Percentiles rank a stretch among this genome's conserved stretches.
phyloP scores from a whole-genome alignment of 2,113 vertebrate species.

The Tiliqua scincoides region DNA sequence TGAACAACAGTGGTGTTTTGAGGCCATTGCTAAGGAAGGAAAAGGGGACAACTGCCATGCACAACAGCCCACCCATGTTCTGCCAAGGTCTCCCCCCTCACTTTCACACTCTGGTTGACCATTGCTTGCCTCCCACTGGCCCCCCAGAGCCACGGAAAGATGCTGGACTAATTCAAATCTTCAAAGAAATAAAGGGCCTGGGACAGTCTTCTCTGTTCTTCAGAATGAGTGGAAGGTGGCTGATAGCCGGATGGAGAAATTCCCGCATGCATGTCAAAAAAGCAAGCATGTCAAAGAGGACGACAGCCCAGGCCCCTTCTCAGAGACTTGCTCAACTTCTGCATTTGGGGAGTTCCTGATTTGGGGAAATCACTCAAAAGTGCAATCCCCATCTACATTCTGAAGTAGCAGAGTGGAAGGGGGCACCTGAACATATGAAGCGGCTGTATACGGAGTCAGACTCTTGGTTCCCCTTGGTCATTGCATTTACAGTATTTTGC shows the following conservation, averaged over 20 bases:
- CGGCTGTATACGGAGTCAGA: too few relatives aligned
- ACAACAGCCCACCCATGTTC: background rate
- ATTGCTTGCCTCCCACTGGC: background rate
- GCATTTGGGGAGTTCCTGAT: background rate
- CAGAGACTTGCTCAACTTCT: background rate
- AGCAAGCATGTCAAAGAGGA: background rate
- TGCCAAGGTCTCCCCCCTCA: background rate
- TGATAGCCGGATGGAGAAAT: background rate
- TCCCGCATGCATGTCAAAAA: background rate
- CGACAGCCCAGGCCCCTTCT: background rate
- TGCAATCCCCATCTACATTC: background rate
- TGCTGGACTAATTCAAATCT: background rate
- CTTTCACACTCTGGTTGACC: background rate
- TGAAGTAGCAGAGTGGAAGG: too few relatives aligned
- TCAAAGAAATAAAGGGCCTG: background rate
- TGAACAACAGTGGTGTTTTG: background rate
- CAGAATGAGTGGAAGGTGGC: background rate
- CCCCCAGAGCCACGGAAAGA: background rate
- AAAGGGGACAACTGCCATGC: background rate
- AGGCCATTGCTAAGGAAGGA: background rate
- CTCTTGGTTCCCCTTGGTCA: too few relatives aligned
- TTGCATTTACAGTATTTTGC: too few relatives aligned
- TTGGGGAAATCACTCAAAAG: background rate
- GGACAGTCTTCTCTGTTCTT: background rate
- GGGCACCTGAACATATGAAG: background rate